Base-by-base conservation (phyloP, 2,113 vertebrate genomes). In the Hypanus sabinus region DNA sequence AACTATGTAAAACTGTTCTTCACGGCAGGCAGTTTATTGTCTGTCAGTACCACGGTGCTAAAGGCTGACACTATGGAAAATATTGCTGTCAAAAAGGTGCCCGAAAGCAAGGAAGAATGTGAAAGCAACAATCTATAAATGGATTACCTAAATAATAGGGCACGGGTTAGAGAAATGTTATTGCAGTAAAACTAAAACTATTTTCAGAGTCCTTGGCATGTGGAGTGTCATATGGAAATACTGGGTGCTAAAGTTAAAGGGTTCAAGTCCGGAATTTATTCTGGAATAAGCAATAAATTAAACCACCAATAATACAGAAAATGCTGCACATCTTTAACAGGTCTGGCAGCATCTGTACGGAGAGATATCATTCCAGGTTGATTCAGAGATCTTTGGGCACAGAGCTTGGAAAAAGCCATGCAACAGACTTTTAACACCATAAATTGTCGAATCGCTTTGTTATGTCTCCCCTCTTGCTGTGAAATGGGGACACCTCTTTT, bases 31-130 rank as follows among this genome's bases (percentile, higher is more conserved):
- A 68, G 62, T 70, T 90, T 91, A 65, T 91, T 70, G n/a, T 60
- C 87, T 70, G 60, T 16, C 18, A 36, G 87, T 24, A 55, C 87
- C n/a, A 27, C 55, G 12, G 83, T 5, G 55, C n/a, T 57, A 65
- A 68, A 65, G 87, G 0, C 60, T 33, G 60, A 70, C 16, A 16
- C n/a, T 33, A 60, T 33, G 30, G 33, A 91, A 70, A 70, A 91
- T n/a, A 91, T 68, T 68, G 87, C 87, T 91, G 87, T 68, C 87
- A 87, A 87, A 87, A 87, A 87, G 83, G 55, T 87, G 83, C 46
- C 83, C 60, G 30, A n/a, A 65, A 62, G 87, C 87, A 91, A 91
- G 83, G 55, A 87, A 87, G 55, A 87, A 24, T 60, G 83, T 87
- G 55, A 87, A 87, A 87, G 55, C 57, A 87, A 87, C 83, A 87